Evolutionary conservation across 1,140 invertebrate genomes (phyloP), one percentile per base, ranked within the genome.

Genomic region (Bombus confusus): DNA sequence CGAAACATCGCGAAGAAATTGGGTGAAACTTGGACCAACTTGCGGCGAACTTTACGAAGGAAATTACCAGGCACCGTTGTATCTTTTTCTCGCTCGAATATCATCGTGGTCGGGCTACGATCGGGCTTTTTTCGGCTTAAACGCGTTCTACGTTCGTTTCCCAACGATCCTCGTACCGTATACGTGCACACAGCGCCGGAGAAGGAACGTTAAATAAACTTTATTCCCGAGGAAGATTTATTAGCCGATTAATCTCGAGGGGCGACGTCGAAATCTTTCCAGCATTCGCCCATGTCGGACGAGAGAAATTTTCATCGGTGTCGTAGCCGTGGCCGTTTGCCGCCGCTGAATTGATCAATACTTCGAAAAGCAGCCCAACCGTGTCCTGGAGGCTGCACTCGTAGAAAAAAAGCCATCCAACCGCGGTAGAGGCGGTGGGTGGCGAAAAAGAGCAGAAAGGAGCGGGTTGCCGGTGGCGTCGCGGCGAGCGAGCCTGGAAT

Each of bases 281-380:
- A 43, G 39, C 13, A 39, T 39, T 69, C 69, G 39, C 47, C 62
- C n/a, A 66, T 31, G 39, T 68, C 13, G n/a, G n/a, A 37, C 5
- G 31, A 6, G 28, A 43, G 69, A 57, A 69, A 47, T 66, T 86
- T 82, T 79, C 87, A 82, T 31, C 80, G 66, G 52, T 57, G 28
- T 47, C 52, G 12, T 83, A 88, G 41, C 37, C n/a, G 25, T 52
- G 18, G 28, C 69, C 72, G 83, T 68, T 62, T 28, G 25, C 25
- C 37, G 62, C 12, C 79, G 25, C 34, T 13, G 72, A 84, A 90
- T 82, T 73, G 88, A 90, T 90, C 89, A 74, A 90, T 89, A 90
- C 86, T 39, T 78, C 37, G 85, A 89, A 85, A 85, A 87, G 64
- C 81, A 76, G 76, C 69, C 64, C 47, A 57, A 80, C 59, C 80